Evolutionary conservation across 2,113 vertebrate genomes (phyloP).

Genomic region (Tinamus guttatus): DNA sequence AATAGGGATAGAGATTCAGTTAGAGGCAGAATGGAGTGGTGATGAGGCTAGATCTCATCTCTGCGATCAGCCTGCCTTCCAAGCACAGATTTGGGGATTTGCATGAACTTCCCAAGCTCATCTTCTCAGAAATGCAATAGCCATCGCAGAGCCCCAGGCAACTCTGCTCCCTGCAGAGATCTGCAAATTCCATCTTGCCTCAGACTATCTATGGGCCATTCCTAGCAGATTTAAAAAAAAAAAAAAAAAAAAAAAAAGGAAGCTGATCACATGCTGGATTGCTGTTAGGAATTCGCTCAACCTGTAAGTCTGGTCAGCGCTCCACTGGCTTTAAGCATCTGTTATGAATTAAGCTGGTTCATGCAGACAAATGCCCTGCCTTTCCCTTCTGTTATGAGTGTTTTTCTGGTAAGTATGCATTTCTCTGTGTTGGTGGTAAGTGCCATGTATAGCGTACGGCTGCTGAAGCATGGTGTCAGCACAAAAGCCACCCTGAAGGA

Average conservation of each 20-base stretch:
- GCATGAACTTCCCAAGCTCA: not conserved
- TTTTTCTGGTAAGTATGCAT: not conserved
- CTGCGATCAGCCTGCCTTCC: not conserved
- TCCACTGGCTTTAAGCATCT: not conserved
- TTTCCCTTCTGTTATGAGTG: not conserved
- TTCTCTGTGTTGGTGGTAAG: not conserved
- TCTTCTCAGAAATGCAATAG: not conserved
- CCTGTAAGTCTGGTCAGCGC: not conserved
- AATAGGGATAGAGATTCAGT: not conserved
- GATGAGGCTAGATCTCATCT: not conserved
- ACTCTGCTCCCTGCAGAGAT: not conserved
- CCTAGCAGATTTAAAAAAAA: not conserved
- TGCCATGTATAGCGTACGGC: not conserved
- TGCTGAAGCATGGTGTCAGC: not conserved
- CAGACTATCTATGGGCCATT: not conserved
- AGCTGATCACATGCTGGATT: not conserved
- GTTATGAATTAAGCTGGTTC: not conserved
- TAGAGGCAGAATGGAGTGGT: not conserved
- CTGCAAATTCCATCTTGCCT: not conserved
- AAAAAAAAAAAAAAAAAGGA: not conserved
- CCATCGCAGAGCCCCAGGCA: not conserved
- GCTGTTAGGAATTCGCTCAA: not conserved
- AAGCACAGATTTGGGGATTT: not conserved
- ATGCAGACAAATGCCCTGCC: not conserved
- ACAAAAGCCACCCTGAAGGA: not conserved